phyloP scores from a whole-genome alignment of 2,888 invertebrate genomes.

The Dascillus cervinus region DNA sequence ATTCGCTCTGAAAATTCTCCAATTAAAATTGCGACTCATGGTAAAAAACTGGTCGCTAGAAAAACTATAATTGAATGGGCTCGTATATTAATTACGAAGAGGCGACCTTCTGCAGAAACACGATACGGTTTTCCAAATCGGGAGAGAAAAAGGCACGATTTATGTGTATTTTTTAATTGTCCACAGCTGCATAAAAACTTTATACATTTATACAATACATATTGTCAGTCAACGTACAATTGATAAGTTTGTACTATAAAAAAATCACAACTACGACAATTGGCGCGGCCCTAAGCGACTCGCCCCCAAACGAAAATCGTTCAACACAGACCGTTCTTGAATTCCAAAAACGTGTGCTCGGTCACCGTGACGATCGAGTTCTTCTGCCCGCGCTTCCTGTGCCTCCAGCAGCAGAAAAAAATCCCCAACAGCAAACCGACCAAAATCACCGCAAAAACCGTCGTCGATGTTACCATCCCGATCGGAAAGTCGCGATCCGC shows the following conservation, averaged over 20 bases:
- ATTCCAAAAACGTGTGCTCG: slow-evolving; percentile 41
- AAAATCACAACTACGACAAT: too few relatives aligned
- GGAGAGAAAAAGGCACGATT: too few relatives aligned
- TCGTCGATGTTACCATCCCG: slow-evolving; percentile 41
- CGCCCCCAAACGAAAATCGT: too few relatives aligned
- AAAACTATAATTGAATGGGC: too few relatives aligned
- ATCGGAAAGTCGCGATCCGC: slow-evolving; percentile 56
- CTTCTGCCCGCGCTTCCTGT: slow-evolving; percentile 36
- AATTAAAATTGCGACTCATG: too few relatives aligned
- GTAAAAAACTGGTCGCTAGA: too few relatives aligned
- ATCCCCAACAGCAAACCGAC: slow-evolving; percentile 29
- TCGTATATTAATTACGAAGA: too few relatives aligned
- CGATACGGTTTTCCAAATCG: too few relatives aligned
- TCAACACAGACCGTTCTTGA: slow-evolving; percentile 41
- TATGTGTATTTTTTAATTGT: not conserved
- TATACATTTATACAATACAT: slow-evolving; percentile 6
- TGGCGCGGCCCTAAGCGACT: too few relatives aligned
- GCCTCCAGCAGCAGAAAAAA: slow-evolving; percentile 32
- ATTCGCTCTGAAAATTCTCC: too few relatives aligned
- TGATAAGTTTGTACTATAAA: too few relatives aligned
- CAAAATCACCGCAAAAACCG: slow-evolving; percentile 27
- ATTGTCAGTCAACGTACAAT: slow-evolving; percentile 18
- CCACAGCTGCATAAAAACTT: not conserved
- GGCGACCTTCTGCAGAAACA: too few relatives aligned
- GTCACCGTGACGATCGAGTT: slow-evolving; percentile 40